Percentiles rank a stretch among this genome's conserved stretches.
Evolutionary conservation across 2,113 vertebrate genomes (phyloP).

Genomic region (Calonectris borealis): DNA sequence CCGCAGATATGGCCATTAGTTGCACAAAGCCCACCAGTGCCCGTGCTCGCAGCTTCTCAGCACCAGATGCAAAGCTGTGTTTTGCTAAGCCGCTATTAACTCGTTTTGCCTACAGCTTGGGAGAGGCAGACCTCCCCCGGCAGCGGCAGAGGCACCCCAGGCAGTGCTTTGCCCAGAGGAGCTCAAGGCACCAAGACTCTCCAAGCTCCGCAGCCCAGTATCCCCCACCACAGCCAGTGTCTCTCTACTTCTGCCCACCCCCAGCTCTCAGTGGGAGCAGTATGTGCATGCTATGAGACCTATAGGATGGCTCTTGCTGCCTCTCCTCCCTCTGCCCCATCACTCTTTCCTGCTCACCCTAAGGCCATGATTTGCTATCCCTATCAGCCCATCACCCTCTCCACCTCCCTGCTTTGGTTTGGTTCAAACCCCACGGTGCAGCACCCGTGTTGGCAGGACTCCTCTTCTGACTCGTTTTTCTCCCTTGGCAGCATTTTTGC

Average conservation of each 20-base stretch:
- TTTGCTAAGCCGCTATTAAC: neutral
- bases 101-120: neutral
- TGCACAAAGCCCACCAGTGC: neutral
- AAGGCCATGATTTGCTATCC: neutral
- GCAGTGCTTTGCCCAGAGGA: neutral
- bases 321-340: neutral
- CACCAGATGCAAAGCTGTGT: neutral
- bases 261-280: neutral
- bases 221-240: neutral
- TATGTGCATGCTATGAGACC: neutral
- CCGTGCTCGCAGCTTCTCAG: neutral
- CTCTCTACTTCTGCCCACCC: neutral
- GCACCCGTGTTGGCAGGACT: neutral
- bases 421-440: neutral
- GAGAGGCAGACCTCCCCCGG: neutral
- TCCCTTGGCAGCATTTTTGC: neutral
- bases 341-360: neutral
- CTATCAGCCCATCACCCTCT: neutral
- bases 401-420: neutral
- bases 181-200: neutral
- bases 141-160: neutral
- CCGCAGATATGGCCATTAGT: neutral
- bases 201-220: neutral
- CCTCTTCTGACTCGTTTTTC: neutral
- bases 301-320: neutral